These are phyloP conservation scores for Cuculus canorus DNA, from an alignment of 2,797 vertebrate species.

Conservation along the genomic window DNA sequence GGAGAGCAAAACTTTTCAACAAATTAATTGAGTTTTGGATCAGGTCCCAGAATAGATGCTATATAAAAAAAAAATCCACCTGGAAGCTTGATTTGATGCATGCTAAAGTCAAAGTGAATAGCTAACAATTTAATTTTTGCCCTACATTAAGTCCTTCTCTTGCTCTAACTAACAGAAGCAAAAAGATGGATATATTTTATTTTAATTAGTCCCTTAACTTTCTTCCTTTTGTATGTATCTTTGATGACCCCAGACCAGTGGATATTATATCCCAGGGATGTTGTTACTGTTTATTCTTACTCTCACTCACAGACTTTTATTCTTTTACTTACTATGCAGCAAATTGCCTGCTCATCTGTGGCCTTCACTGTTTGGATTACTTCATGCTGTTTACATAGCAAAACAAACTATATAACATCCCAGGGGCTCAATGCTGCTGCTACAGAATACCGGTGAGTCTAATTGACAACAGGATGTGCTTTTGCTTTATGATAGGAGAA, in stretches of 20 bases:
- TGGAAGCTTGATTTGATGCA: not conserved
- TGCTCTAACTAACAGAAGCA: not conserved
- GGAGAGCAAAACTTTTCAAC: not conserved
- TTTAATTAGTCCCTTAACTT: constrained; percentile 38
- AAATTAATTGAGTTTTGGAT: not conserved
- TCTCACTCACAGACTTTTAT: constrained; percentile 13
- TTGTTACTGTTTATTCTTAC: constrained; percentile 41
- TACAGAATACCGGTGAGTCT: constrained; percentile 13
- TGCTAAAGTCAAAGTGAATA: not conserved
- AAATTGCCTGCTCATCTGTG: constrained; percentile 46
- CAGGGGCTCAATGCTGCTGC: constrained; percentile 38
- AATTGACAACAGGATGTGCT: constrained; percentile 51
- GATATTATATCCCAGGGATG: constrained; percentile 49
- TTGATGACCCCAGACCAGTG: constrained; percentile 19
- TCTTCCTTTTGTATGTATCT: constrained; percentile 15
- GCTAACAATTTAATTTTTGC: not conserved
- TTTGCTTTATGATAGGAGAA: constrained; percentile 31
- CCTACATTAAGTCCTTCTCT: not conserved
- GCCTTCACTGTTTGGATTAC: constrained; percentile 19
- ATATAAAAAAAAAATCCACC: not conserved
- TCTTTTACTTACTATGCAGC: not conserved
- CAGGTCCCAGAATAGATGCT: not conserved
- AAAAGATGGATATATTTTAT: constrained; percentile 10
- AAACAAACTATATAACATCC: constrained; percentile 50
- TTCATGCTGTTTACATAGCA: constrained; percentile 56